Base-by-base conservation (phyloP, 2,797 vertebrate species). In the Enteromius radiatus region DNA sequence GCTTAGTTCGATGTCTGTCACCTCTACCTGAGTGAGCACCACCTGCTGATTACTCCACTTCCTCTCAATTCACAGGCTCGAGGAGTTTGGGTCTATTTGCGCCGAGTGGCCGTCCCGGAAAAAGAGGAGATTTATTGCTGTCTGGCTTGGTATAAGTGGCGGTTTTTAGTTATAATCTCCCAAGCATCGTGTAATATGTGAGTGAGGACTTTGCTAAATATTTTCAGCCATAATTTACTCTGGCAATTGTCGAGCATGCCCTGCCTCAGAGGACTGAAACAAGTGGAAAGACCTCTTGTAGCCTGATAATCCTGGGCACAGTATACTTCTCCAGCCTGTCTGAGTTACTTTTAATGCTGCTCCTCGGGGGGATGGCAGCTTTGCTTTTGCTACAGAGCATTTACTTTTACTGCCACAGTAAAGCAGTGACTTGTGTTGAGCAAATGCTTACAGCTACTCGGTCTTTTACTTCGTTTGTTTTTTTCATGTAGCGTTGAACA, bases 201-300 rank as follows among this genome's bases (percentile, higher is more conserved):
- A 14, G 12, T 36, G 38, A 78, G 76, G 61, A 67, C 28, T 65
- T 36, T 49, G 10, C 28, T 31, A 78, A 78, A 9, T 70, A 80
- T 69, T 54, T 43, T 59, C 15, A 69, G 49, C 33, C 78, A 43
- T 56, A 74, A 64, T 89, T 87, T 86, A 78, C 11, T 4, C 81
- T 76, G 59, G 68, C 83, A 80, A 82, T 78, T 81, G 83, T 79
- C 15, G 84, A 83, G 78, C 81, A 81, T 61, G 75, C 41, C 79
- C 65, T 74, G 52, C 64, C 85, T 84, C 74, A 15, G n/a, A 85
- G 86, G 74, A 82, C 38, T 76, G 49, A 78, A 88, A 87, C 68
- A 74, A 84, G 84, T 77, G 85, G 70, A 86, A 82, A 65, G 69
- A 64, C 68, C 82, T 83, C 78, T 80, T 63, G 81, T 87, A 82